A percentile compares a stretch with the other conserved stretches of the same genome.
phyloP scores from a whole-genome alignment of 2,113 vertebrate genomes.

The Oncorhynchus nerka region DNA sequence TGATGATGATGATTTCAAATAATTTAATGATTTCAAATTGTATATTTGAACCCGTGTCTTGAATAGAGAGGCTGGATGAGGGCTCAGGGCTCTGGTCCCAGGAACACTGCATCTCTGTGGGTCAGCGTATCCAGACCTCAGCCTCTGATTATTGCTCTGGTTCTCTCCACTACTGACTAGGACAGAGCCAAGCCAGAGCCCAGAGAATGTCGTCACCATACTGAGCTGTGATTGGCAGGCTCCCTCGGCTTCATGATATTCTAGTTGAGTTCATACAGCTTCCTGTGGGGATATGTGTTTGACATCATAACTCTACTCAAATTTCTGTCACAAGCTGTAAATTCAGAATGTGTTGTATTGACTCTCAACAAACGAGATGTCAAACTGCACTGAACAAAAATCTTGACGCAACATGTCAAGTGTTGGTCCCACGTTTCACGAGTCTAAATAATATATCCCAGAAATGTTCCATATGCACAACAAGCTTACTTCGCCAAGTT shows the following conservation, averaged over 20 bases:
- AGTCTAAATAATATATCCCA: no score
- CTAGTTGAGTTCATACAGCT: constrained; percentile 29
- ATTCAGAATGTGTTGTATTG: neutral
- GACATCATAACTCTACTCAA: constrained; percentile 21
- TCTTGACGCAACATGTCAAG: no score
- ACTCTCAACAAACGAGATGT: no score
- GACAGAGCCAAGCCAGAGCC: constrained; percentile 26
- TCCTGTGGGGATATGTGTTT: constrained; percentile 36
- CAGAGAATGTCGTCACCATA: constrained; percentile 51
- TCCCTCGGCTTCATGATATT: constrained; percentile 25
- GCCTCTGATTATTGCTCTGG: constrained; percentile 48
- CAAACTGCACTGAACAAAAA: no score
- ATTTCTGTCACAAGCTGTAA: constrained; percentile 27
- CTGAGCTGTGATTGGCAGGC: constrained; percentile 39
- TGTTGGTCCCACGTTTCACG: no score
- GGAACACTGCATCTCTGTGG: constrained; percentile 24
- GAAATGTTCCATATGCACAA: no score
- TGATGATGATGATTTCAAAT: no score
- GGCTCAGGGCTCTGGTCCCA: constrained; percentile 7
- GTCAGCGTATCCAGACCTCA: constrained; percentile 26
- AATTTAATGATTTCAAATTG: no score
- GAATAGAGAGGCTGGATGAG: constrained; percentile 21
- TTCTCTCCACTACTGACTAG: constrained; percentile 34
- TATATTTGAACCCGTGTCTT: neutral
- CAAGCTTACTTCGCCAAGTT: no score